phyloP scores from a whole-genome alignment of 2,888 invertebrate genomes.

The Cephus pygmeus region DNA sequence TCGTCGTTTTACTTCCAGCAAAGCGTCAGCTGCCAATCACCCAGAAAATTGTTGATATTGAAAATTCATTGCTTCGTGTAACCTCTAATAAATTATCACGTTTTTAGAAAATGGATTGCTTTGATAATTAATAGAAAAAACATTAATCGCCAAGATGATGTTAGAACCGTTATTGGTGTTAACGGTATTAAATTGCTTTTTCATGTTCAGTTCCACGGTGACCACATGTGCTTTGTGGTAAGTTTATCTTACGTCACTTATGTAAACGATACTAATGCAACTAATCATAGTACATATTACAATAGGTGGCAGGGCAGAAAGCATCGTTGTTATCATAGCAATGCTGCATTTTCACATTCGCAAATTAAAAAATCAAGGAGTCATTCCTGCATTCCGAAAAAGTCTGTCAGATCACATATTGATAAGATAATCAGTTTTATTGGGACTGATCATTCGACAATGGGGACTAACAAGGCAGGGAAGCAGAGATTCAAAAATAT shows the following conservation, averaged over 20 bases:
- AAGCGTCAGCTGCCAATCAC: neutral
- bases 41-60: neutral
- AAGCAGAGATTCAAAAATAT: conserved; percentile 16
- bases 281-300: neutral
- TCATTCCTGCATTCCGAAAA: conserved; percentile 11
- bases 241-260: conserved; percentile 6
- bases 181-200: conserved; percentile 49
- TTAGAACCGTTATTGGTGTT: conserved; percentile 45
- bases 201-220: conserved; percentile 50
- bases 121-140: neutral
- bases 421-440: neutral
- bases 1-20: neutral
- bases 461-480: conserved; percentile 8
- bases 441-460: neutral
- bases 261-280: neutral
- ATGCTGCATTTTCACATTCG: conserved; percentile 2
- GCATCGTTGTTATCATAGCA: conserved; percentile 30
- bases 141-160: conserved; percentile 29
- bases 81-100: neutral
- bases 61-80: neutral
- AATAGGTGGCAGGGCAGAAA: conserved; percentile 45
- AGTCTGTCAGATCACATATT: neutral
- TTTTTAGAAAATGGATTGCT: neutral
- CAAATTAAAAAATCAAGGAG: conserved; percentile 24
- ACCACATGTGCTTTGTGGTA: conserved; percentile 51